Percentiles rank a stretch among this genome's conserved stretches.
Conservation (phyloP, 1,140 invertebrate genomes). For the Drosophila lacteicornis region DNA sequence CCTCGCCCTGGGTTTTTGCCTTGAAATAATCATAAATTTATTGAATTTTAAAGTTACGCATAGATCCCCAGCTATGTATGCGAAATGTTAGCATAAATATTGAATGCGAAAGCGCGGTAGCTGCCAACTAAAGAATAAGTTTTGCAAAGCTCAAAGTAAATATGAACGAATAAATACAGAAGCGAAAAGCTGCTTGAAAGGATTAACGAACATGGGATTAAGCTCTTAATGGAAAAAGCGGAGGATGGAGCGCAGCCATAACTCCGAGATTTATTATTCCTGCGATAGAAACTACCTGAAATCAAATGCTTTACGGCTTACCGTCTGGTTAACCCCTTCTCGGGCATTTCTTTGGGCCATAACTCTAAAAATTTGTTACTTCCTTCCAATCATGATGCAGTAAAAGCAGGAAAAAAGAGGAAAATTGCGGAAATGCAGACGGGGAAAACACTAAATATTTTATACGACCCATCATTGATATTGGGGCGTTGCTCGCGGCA, state of each 20-base stretch:
- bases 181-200: background rate
- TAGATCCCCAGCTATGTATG: constrained; percentile 40
- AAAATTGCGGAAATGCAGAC: constrained; percentile 40
- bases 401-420: constrained; percentile 36
- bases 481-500: constrained; percentile 40
- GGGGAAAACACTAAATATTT: constrained; percentile 77
- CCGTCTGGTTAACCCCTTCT: constrained; percentile 24
- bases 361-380: constrained; percentile 31
- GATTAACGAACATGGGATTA: constrained; percentile 12
- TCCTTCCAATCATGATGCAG: constrained; percentile 63
- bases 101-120: constrained; percentile 27
- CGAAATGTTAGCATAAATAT: constrained; percentile 57
- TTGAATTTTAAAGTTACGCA: constrained; percentile 73
- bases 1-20: constrained; percentile 32
- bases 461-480: constrained; percentile 79
- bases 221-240: constrained; percentile 18
- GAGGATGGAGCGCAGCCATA: background rate
- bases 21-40: constrained; percentile 78
- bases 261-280: background rate
- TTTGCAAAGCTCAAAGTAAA: constrained; percentile 1
- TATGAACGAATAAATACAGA: constrained; percentile 9
- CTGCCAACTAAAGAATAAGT: constrained; percentile 16
- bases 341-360: constrained; percentile 10
- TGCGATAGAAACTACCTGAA: constrained; percentile 4
- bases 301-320: constrained; percentile 14